Evolutionary conservation across 2,888 invertebrate genomes (phyloP).

Genomic region (Watsonalla binaria): DNA sequence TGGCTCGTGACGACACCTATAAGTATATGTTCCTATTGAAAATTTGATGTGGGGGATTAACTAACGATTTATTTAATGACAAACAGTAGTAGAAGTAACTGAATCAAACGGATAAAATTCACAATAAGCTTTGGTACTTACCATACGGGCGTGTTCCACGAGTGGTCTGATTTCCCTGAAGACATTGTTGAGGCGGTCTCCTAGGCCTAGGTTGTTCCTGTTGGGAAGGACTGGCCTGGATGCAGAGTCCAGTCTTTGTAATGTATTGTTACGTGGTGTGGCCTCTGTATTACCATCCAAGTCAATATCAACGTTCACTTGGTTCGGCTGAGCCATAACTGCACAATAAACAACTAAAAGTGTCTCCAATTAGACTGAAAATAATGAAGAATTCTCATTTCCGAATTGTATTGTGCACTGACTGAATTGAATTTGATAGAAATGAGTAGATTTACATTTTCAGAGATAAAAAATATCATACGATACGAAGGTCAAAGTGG

Average conservation of each 20-base stretch:
- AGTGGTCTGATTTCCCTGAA: conserved; percentile 83
- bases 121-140: conserved; percentile 24
- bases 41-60: too few relatives aligned
- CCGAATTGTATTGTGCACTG: conserved; percentile 26
- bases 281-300: conserved; percentile 50
- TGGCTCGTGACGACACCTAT: too few relatives aligned
- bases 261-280: conserved; percentile 44
- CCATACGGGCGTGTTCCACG: conserved; percentile 80
- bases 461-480: conserved; percentile 1
- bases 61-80: too few relatives aligned
- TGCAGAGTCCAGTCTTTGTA: conserved; percentile 56
- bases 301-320: conserved; percentile 66
- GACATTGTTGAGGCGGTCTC: conserved; percentile 65
- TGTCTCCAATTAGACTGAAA: conserved; percentile 2
- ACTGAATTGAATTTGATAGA: too few relatives aligned
- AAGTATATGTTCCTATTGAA: too few relatives aligned
- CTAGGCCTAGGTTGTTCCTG: conserved; percentile 60
- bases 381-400: conserved; percentile 25
- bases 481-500: conserved; percentile 25
- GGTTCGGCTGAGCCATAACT: conserved; percentile 62
- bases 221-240: conserved; percentile 45
- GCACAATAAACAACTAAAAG: conserved; percentile 8
- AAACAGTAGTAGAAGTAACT: background rate
- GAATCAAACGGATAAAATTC: background rate
- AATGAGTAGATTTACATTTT: too few relatives aligned